These are phyloP conservation scores for Ctenicera cuprea DNA, from an alignment of 2,888 invertebrate genomes.

Conservation along the genomic window DNA sequence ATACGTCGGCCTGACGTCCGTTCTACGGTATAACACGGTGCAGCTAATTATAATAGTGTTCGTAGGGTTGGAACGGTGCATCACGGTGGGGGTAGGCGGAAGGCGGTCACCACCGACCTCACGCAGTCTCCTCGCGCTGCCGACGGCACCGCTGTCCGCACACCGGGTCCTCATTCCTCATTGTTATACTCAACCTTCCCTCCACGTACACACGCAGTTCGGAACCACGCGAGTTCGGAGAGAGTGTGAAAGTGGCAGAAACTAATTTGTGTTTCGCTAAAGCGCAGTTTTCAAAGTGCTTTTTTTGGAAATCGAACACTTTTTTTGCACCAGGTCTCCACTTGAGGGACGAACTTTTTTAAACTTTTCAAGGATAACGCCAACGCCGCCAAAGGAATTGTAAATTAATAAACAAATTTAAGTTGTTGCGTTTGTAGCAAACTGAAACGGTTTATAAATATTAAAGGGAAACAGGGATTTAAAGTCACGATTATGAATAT, in stretches of 20 bases:
- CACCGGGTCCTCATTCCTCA: slow-evolving; percentile 65
- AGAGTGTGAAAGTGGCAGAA: slow-evolving; percentile 40
- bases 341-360: neutral
- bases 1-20: slow-evolving; percentile 30
- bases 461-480: slow-evolving; percentile 35
- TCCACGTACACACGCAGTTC: slow-evolving; percentile 53
- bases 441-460: slow-evolving; percentile 43
- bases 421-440: neutral
- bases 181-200: slow-evolving; percentile 69
- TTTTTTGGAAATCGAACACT: slow-evolving; percentile 6
- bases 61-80: slow-evolving; percentile 71
- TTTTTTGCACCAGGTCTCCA: slow-evolving; percentile 13
- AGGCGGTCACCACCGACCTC: slow-evolving; percentile 72
- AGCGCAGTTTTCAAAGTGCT: slow-evolving; percentile 26
- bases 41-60: slow-evolving; percentile 68
- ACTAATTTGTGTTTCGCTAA: slow-evolving; percentile 21
- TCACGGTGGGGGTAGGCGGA: slow-evolving; percentile 70
- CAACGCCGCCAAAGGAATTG: neutral
- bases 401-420: neutral
- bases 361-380: too few species aligned
- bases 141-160: slow-evolving; percentile 72
- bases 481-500: slow-evolving; percentile 49
- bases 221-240: slow-evolving; percentile 49
- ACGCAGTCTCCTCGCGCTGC: slow-evolving; percentile 72
- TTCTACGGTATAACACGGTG: slow-evolving; percentile 52